phyloP scores from a whole-genome alignment of 2,113 vertebrate genomes.

The Orycteropus afer region DNA sequence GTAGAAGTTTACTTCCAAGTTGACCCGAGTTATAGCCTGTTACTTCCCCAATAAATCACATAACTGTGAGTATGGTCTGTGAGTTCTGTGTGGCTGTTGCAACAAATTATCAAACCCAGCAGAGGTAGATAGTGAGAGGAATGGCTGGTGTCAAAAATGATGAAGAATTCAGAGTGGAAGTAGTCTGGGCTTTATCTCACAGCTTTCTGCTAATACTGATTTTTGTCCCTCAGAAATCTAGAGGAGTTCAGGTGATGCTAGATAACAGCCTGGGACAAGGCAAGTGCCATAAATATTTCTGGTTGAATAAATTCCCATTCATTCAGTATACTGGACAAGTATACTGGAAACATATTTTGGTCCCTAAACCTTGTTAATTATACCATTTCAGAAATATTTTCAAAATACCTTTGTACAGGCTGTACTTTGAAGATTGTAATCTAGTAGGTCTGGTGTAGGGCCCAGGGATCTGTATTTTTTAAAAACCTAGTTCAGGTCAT shows the following conservation, averaged over 20 bases:
- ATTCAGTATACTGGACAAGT: conserved; percentile 31
- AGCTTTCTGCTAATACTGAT: not conserved
- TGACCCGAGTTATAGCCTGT: too few relatives aligned
- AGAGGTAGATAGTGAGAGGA: too few relatives aligned
- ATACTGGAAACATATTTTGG: not conserved
- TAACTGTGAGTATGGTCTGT: too few relatives aligned
- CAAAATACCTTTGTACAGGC: not conserved
- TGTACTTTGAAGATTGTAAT: not conserved
- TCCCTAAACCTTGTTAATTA: not conserved
- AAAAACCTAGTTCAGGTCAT: not conserved
- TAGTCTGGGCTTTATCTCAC: not conserved
- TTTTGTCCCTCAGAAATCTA: not conserved
- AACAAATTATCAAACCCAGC: too few relatives aligned
- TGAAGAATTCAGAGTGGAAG: not conserved
- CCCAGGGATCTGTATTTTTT: not conserved
- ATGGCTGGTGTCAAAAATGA: too few relatives aligned
- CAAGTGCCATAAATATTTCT: not conserved
- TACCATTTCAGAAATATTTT: not conserved
- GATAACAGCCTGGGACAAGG: not conserved
- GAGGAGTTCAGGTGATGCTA: too few relatives aligned
- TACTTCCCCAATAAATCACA: too few relatives aligned
- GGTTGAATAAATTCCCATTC: not conserved
- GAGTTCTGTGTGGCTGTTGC: too few relatives aligned
- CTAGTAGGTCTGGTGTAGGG: not conserved
- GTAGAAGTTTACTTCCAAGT: too few relatives aligned